These are phyloP conservation scores for Scaptomyza reducta DNA, from an alignment of 2,888 invertebrate genomes.

Conservation along the genomic window DNA sequence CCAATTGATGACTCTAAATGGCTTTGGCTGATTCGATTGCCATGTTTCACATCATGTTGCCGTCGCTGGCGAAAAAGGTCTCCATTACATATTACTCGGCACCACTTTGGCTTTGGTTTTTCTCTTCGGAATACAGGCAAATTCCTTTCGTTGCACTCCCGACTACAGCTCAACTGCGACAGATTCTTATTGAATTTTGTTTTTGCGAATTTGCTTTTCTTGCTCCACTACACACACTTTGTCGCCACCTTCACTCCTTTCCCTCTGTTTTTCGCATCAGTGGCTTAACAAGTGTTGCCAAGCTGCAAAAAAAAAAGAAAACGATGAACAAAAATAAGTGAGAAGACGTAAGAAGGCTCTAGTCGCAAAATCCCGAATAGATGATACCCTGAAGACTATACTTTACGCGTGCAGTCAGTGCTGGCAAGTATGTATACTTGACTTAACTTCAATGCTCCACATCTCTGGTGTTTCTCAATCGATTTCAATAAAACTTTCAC, in stretches of 20 bases:
- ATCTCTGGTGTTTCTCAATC: too few species aligned
- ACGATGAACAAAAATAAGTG: background rate
- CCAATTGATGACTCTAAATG: slow-evolving; percentile 78
- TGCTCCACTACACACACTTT: slow-evolving; percentile 12
- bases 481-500: too few species aligned
- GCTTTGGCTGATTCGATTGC: slow-evolving; percentile 77
- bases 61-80: slow-evolving; percentile 69
- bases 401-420: too few species aligned
- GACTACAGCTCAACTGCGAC: slow-evolving; percentile 29
- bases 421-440: too few species aligned
- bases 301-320: slow-evolving; percentile 3
- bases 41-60: slow-evolving; percentile 77
- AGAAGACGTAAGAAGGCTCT: too few species aligned
- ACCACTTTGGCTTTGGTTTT: slow-evolving; percentile 25
- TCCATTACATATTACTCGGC: slow-evolving; percentile 77
- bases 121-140: slow-evolving; percentile 43
- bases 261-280: slow-evolving; percentile 1
- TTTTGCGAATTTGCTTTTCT: slow-evolving; percentile 8
- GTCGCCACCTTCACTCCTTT: background rate
- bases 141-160: slow-evolving; percentile 41
- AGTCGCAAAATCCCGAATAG: too few species aligned
- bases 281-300: slow-evolving; percentile 6
- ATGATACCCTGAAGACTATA: too few species aligned
- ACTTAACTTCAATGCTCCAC: too few species aligned
- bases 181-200: slow-evolving; percentile 60